Evolutionary conservation across 1,140 invertebrate species (phyloP), one percentile per base, ranked within the genome.

Genomic region (Stegodyphus dumicola): DNA sequence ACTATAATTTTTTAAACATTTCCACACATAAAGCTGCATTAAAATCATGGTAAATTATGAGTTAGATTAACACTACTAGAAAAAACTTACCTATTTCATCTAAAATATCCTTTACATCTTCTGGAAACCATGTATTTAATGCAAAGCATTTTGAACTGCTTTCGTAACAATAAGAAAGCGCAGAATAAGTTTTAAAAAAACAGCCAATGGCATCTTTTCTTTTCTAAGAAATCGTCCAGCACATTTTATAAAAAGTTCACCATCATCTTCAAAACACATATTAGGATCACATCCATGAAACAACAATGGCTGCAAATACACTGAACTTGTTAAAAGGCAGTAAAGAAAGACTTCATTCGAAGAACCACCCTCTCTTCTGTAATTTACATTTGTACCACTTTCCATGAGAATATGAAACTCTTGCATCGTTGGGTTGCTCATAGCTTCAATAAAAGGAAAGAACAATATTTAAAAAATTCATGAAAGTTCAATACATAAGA

Each of bases 341-440:
- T 18, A 56, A 9, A 85, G 53, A 13, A 85, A 77, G 2, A 85
- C 74, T 77, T 85, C 81, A 77, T 85, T 85, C n/a, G 71, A 56
- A 18, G 18, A 6, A 48, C 6, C 56, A n/a, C 10, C 10, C 9
- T 51, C 15, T 18, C 81, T 67, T 76, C 54, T 73, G 18, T 76
- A 77, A 52, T 77, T 85, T 0, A 85, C 18, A 51, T 85, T 51
- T 6, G 65, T 51, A 3, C 81, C 81, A 60, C 17, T 49, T n/a
- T 76, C 81, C 10, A 85, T 67, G 6, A 85, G 60, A 6, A 77
- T 56, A 2, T 85, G 17, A n/a, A 85, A 77, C 18, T 52, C 65
- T 10, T 77, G 33, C 15, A 52, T 48, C 6, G 74, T 51, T 18
- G 11, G 33, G 51, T n/a, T 52, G 17, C 7, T 51, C 65, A 85